Evolutionary conservation across 2,113 vertebrate species (phyloP).

Genomic region (Paradisaea rubra): DNA sequence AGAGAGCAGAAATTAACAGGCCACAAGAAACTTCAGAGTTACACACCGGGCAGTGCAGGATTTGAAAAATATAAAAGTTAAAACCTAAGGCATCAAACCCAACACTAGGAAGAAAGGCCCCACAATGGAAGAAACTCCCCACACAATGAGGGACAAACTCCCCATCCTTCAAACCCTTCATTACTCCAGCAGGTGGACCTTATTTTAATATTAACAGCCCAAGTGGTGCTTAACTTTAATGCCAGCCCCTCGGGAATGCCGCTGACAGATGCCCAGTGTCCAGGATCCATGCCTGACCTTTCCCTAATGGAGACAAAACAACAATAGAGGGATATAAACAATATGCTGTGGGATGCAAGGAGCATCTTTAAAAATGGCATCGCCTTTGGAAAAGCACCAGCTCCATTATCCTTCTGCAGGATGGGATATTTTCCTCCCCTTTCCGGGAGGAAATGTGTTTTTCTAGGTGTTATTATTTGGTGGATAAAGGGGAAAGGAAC

Average conservation of each 20-base stretch:
- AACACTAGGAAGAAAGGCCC: background rate
- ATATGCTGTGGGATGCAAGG: background rate
- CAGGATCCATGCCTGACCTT: background rate
- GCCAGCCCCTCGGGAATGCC: background rate
- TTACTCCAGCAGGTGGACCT: background rate
- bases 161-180: background rate
- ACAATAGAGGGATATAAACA: slow-evolving; percentile 18
- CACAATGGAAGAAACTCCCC: background rate
- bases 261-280: slow-evolving; percentile 4
- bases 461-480: background rate
- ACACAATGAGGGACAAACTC: background rate
- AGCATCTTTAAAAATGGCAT: background rate
- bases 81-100: background rate
- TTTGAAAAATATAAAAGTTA: too few relatives aligned
- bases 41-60: too few relatives aligned
- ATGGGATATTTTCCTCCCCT: background rate
- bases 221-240: background rate
- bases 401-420: background rate
- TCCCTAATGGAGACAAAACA: slow-evolving; percentile 26
- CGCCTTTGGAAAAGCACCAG: background rate
- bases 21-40: too few relatives aligned
- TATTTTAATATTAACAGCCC: background rate
- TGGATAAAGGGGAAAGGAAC: background rate
- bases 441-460: background rate
- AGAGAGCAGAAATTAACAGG: too few relatives aligned